Conservation (phyloP, 2,113 vertebrate species). For the Phodopus roborovskii region DNA sequence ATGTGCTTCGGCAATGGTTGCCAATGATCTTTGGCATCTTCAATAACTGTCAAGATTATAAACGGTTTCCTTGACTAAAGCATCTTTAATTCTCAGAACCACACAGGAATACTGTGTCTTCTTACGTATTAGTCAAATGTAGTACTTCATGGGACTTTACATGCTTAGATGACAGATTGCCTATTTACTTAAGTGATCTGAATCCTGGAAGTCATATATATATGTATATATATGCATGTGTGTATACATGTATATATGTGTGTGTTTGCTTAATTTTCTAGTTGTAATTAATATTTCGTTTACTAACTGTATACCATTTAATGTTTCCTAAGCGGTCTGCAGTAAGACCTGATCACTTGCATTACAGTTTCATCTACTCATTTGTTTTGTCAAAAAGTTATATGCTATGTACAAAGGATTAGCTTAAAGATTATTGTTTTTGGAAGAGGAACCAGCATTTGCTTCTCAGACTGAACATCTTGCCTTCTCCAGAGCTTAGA, state of each 20-base stretch:
- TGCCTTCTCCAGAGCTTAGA: neutral
- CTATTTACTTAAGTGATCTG: neutral
- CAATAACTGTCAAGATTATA: neutral
- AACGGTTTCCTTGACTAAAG: neutral
- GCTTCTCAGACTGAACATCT: neutral
- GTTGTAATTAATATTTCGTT: neutral
- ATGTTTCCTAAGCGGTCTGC: neutral
- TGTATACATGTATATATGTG: neutral
- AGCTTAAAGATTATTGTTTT: neutral
- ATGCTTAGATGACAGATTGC: neutral
- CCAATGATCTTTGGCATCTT: neutral
- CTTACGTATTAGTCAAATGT: neutral
- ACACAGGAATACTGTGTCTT: neutral
- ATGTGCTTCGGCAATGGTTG: neutral
- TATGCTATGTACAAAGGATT: neutral
- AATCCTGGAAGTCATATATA: neutral
- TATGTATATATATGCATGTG: no score
- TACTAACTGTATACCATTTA: neutral
- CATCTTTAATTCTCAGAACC: neutral
- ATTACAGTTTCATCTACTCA: neutral
- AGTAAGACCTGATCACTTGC: neutral
- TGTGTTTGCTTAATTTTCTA: neutral
- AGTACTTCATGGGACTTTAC: neutral
- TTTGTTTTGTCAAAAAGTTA: neutral
- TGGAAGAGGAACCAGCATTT: neutral